Conservation (phyloP, 2,888 invertebrate species). For the Meloe dianella region DNA sequence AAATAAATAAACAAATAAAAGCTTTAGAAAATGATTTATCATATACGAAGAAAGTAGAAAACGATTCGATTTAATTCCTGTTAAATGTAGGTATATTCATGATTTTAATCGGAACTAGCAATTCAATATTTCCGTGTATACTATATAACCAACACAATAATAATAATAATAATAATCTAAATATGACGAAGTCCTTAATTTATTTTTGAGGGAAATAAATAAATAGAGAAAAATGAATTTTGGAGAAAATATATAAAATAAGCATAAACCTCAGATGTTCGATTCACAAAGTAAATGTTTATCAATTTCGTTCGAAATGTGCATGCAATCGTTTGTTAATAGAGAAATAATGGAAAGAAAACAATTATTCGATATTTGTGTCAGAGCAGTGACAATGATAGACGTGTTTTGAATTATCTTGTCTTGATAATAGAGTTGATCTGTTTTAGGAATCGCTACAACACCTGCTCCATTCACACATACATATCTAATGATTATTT, state of each 20-base stretch:
- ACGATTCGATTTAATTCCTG: neutral
- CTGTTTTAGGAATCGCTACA: constrained; percentile 45
- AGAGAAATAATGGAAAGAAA: constrained; percentile 53
- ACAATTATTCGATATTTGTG: constrained; percentile 54
- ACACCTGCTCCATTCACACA: constrained; percentile 48
- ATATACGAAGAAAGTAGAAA: neutral
- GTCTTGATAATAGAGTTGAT: constrained; percentile 50
- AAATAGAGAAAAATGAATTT: constrained; percentile 3
- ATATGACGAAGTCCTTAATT: constrained; percentile 4
- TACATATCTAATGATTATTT: constrained; percentile 32
- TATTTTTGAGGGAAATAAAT: neutral
- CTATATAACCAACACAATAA: neutral
- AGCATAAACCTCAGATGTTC: constrained; percentile 23
- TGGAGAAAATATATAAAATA: neutral
- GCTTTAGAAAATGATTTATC: constrained; percentile 5
- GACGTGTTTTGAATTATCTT: constrained; percentile 56
- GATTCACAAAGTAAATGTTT: constrained; percentile 38
- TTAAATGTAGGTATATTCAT: neutral
- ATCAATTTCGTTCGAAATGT: constrained; percentile 43
- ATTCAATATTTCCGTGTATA: neutral
- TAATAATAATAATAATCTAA: neutral
- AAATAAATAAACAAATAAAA: too few species aligned
- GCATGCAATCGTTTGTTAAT: constrained; percentile 49
- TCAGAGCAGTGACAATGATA: constrained; percentile 53
- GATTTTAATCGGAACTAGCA: neutral